Conservation (phyloP, 2,888 invertebrate genomes). For the Andrena minutula region DNA sequence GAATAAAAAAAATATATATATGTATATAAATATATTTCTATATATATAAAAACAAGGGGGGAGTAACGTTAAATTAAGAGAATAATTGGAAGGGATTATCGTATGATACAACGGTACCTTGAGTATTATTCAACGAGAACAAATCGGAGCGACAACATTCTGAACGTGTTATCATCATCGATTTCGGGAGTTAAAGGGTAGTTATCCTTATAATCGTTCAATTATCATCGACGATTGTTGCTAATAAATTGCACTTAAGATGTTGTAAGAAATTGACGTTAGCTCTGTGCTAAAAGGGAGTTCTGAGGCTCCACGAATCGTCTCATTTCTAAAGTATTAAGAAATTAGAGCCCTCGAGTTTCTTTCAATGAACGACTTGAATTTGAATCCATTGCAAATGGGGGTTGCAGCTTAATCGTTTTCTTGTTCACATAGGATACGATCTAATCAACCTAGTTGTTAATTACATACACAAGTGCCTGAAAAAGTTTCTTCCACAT, state of each 20-base stretch:
- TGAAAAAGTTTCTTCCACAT: too few relatives aligned
- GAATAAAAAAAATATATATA: slow-evolving; percentile 39
- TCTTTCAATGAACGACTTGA: too few relatives aligned
- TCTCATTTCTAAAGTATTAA: neutral
- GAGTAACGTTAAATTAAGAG: slow-evolving; percentile 63
- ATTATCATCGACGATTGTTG: slow-evolving; percentile 22
- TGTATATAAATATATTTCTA: slow-evolving; percentile 41
- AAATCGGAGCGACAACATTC: slow-evolving; percentile 40
- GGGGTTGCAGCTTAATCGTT: too few relatives aligned
- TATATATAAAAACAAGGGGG: slow-evolving; percentile 58
- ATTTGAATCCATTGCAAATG: too few relatives aligned
- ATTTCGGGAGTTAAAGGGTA: slow-evolving; percentile 12
- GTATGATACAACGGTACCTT: slow-evolving; percentile 58
- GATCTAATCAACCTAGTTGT: too few relatives aligned
- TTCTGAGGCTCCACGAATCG: neutral
- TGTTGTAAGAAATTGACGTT: slow-evolving; percentile 4
- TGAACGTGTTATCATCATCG: slow-evolving; percentile 15
- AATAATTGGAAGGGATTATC: slow-evolving; percentile 40
- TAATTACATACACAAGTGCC: too few relatives aligned
- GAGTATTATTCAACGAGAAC: slow-evolving; percentile 67
- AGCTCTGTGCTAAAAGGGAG: slow-evolving; percentile 6
- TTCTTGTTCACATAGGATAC: too few relatives aligned
- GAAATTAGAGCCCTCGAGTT: too few relatives aligned
- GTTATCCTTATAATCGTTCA: slow-evolving; percentile 18
- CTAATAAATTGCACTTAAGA: slow-evolving; percentile 1